A percentile compares a stretch with the other conserved stretches of the same genome.
Evolutionary conservation across 2,113 vertebrate species (phyloP).

Genomic region (Oncorhynchus keta): DNA sequence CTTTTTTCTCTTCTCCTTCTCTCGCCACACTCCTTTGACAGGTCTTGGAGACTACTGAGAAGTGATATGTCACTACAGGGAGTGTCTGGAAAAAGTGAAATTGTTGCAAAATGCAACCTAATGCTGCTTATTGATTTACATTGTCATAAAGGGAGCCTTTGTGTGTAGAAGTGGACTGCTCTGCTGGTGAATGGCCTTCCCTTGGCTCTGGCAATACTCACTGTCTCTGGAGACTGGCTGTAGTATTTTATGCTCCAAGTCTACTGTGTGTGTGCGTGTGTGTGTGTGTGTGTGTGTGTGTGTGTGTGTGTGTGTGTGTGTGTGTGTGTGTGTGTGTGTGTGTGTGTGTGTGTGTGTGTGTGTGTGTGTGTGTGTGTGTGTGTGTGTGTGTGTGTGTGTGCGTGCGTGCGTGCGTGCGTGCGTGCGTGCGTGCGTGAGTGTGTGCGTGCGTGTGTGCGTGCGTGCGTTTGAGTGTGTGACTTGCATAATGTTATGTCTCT

Average conservation of each 20-base stretch:
- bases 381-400: not conserved
- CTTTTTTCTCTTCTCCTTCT: slow-evolving; percentile 1
- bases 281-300: not conserved
- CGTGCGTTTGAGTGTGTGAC: not conserved
- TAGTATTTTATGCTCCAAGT: slow-evolving; percentile 1
- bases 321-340: not conserved
- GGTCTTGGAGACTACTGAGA: slow-evolving; percentile 31
- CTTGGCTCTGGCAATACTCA: slow-evolving; percentile 34
- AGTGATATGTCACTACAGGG: slow-evolving; percentile 46
- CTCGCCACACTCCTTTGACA: slow-evolving; percentile 20
- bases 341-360: too few species aligned
- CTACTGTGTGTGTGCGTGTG: slow-evolving; percentile 11
- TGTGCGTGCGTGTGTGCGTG: not conserved
- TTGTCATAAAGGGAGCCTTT: slow-evolving; percentile 67
- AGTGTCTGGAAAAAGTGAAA: slow-evolving; percentile 66
- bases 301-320: not conserved
- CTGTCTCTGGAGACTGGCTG: slow-evolving; percentile 42
- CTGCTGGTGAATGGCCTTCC: slow-evolving; percentile 37
- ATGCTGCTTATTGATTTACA: slow-evolving; percentile 66
- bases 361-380: too few species aligned
- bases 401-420: not conserved
- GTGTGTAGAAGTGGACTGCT: slow-evolving; percentile 55
- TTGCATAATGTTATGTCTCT: slow-evolving; percentile 32
- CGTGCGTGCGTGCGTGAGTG: slow-evolving; percentile 6
- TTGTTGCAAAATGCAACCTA: slow-evolving; percentile 43